These are phyloP conservation scores for Apis mellifera DNA, from an alignment of 1,140 invertebrate genomes.

Conservation along the genomic window DNA sequence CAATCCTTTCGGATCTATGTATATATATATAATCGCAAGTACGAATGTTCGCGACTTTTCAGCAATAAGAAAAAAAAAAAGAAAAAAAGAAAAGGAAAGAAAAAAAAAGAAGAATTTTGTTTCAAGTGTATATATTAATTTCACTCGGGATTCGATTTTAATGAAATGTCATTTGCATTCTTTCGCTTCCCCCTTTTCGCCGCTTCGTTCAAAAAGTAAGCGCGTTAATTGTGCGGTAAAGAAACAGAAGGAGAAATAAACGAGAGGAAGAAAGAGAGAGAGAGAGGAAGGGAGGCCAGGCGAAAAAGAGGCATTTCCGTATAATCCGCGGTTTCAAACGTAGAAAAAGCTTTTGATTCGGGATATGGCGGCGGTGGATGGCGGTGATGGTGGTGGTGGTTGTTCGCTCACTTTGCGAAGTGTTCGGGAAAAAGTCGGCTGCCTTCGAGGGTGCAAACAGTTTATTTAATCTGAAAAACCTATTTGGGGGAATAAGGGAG, in stretches of 20 bases:
- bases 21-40: not conserved
- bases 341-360: conserved; percentile 39
- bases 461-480: conserved; percentile 63
- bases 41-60: no score
- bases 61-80: no score
- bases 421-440: conserved; percentile 28
- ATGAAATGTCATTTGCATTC: conserved; percentile 16
- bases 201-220: not conserved
- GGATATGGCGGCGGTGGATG: not conserved
- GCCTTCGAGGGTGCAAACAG: conserved; percentile 56
- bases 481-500: conserved; percentile 50
- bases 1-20: no score
- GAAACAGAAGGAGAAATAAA: conserved; percentile 3
- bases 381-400: not conserved
- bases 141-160: conserved; percentile 7
- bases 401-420: conserved; percentile 35
- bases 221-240: conserved; percentile 19
- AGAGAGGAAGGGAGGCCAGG: not conserved
- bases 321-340: conserved; percentile 30
- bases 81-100: no score
- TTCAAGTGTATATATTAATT: not conserved
- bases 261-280: no score
- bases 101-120: no score
- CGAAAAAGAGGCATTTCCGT: conserved; percentile 27
- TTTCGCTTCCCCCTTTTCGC: not conserved